Evolutionary conservation across 1,140 invertebrate species (phyloP).

Genomic region (Drosophila neocordata): DNA sequence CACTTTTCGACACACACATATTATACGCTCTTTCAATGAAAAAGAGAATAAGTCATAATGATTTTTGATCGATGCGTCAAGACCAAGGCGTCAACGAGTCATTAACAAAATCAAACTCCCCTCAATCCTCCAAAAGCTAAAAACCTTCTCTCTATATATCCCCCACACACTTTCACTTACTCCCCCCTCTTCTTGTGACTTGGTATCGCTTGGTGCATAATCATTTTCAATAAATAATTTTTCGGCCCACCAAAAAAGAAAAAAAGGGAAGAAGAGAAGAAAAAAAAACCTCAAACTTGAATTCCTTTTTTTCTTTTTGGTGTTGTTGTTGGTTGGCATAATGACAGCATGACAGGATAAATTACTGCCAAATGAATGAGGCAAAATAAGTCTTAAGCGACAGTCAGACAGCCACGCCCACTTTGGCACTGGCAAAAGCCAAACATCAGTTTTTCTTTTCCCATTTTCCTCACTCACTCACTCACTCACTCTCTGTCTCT

Average conservation of each 20-base stretch:
- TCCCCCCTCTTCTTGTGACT: slow-evolving; percentile 12
- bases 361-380: slow-evolving; percentile 82
- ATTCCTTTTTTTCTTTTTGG: slow-evolving; percentile 47
- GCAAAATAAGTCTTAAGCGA: slow-evolving; percentile 78
- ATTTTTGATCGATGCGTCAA: slow-evolving; percentile 78
- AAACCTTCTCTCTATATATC: neutral
- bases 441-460: slow-evolving; percentile 70
- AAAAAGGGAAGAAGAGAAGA: slow-evolving; percentile 5
- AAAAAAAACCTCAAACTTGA: slow-evolving; percentile 38
- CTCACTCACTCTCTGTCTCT: neutral
- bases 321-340: slow-evolving; percentile 68
- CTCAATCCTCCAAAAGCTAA: neutral
- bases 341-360: slow-evolving; percentile 83
- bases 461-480: neutral
- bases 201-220: slow-evolving; percentile 58
- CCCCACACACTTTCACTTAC: neutral
- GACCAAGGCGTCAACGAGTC: slow-evolving; percentile 70
- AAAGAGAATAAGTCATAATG: slow-evolving; percentile 72
- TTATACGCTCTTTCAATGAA: neutral
- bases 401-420: slow-evolving; percentile 53
- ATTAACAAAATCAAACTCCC: slow-evolving; percentile 61
- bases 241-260: slow-evolving; percentile 30
- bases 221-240: slow-evolving; percentile 81
- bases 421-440: slow-evolving; percentile 73
- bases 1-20: slow-evolving; percentile 2